Conservation (phyloP, 2,113 vertebrate species). For the Sminthopsis crassicaudata region DNA sequence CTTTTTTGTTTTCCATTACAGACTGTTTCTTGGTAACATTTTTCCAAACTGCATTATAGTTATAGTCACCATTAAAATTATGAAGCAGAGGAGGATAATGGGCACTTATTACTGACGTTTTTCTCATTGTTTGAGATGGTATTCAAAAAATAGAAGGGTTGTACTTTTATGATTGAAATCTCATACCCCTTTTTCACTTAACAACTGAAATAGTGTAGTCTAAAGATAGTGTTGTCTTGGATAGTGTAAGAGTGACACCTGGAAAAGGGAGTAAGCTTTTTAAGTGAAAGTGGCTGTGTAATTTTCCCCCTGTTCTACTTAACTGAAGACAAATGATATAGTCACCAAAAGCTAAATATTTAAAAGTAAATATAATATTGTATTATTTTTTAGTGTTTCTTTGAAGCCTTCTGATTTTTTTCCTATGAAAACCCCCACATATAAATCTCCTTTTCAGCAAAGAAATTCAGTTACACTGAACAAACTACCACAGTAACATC, state of each 20-base stretch:
- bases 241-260: conserved; percentile 28
- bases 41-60: neutral
- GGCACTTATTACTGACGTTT: conserved; percentile 22
- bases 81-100: neutral
- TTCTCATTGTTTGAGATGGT: conserved; percentile 26
- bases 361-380: neutral
- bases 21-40: conserved; percentile 34
- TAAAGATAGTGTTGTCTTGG: conserved; percentile 6
- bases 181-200: neutral
- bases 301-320: conserved; percentile 17
- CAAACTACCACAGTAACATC: neutral
- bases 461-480: neutral
- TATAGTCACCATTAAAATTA: conserved; percentile 21
- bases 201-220: conserved; percentile 24
- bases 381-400: neutral
- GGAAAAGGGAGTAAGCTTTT: neutral
- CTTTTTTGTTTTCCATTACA: conserved; percentile 7
- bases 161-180: conserved; percentile 14
- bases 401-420: neutral
- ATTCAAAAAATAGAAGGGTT: conserved; percentile 22
- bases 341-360: neutral
- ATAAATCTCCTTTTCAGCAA: neutral
- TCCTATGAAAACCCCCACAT: neutral
- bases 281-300: conserved; percentile 17
- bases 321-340: neutral